Conservation (phyloP, 1,140 invertebrate genomes). For the Drosophila rhopaloa region DNA sequence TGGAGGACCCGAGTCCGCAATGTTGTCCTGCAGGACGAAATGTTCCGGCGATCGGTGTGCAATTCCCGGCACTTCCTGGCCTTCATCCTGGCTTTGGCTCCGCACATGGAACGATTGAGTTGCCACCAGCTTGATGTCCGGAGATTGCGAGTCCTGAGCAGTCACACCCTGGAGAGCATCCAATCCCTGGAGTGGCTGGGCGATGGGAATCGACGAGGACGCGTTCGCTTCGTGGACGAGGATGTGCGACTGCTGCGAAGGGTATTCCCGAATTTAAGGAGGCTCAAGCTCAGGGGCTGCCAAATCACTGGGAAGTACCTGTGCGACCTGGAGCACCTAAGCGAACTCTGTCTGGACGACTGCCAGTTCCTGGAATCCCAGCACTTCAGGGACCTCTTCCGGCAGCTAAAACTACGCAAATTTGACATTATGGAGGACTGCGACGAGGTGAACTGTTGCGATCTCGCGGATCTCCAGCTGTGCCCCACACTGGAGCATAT, state of each 20-base stretch:
- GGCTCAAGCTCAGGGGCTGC: conserved; percentile 60
- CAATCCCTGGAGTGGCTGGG: conserved; percentile 58
- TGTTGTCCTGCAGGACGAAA: conserved; percentile 55
- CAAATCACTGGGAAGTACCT: conserved; percentile 69
- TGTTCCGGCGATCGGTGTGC: conserved; percentile 29
- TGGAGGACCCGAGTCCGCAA: conserved; percentile 66
- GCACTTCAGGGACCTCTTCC: conserved; percentile 68
- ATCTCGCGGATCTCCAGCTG: conserved; percentile 62
- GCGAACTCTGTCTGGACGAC: conserved; percentile 66
- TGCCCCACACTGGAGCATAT: conserved; percentile 75
- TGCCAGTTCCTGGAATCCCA: conserved; percentile 72
- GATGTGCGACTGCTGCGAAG: conserved; percentile 61
- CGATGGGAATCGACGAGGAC: conserved; percentile 22
- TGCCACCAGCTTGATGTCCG: conserved; percentile 59
- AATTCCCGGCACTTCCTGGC: conserved; percentile 43
- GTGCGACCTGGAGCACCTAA: conserved; percentile 51
- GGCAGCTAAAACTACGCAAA: conserved; percentile 57
- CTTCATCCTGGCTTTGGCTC: conserved; percentile 51
- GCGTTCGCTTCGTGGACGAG: conserved; percentile 62
- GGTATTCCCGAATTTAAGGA: conserved; percentile 56
- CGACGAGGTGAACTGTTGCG: conserved; percentile 77
- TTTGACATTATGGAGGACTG: conserved; percentile 79
- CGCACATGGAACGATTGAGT: conserved; percentile 53
- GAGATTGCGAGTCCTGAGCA: conserved; percentile 51
- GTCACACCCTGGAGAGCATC: conserved; percentile 23